Base-by-base conservation (phyloP, 1,140 invertebrate species). In the Caenorhabditis briggsae region DNA sequence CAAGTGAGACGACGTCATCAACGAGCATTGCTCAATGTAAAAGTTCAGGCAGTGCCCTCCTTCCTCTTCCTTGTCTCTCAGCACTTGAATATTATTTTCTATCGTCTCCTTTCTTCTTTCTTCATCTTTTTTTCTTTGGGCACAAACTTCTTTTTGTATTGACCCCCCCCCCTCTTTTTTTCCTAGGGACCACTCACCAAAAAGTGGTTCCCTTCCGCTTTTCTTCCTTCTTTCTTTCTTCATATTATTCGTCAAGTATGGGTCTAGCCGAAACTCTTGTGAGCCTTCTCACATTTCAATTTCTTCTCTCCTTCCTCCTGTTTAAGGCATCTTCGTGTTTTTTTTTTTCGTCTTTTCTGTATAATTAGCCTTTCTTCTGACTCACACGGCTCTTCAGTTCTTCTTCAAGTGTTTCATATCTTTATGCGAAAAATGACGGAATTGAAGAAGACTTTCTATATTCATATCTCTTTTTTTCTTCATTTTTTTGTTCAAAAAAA, bases 111-210 rank as follows among this genome's bases (percentile, higher is more conserved):
- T 70, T 53, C 9, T 41, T 53, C 14, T 78, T 78, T 50, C 46
- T 78, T 78, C 46, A 18, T 78, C 33, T 25, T 78, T 50, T 33
- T 53, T 70, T 50, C n/a, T n/a, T n/a, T 20, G n/a, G n/a, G 46
- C 46, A 48, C 70, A 78, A 78, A 78, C 70, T 78, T 78, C 64
- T 70, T 78, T 78, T 78, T 78, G 70, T 50, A 78, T 50, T 78
- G 70, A 78, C 43, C 70, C 64, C 25, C 25, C n/a, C n/a, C 23
- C 65, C n/a, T 25, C 25, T 50, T 23, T 25, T 23, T 78, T 50
- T 78, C 53, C 46, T 25, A 78, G 70, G 70, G 70, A 78, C 70
- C 70, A 78, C 70, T 78, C 70, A 78, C 46, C 70, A 78, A 78
- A 78, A 50, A 78, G 70, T 78, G 70, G 70, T 78, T 78, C 46